Evolutionary conservation across 2,113 vertebrate genomes (phyloP).

Genomic region (Hemiprocne comata): DNA sequence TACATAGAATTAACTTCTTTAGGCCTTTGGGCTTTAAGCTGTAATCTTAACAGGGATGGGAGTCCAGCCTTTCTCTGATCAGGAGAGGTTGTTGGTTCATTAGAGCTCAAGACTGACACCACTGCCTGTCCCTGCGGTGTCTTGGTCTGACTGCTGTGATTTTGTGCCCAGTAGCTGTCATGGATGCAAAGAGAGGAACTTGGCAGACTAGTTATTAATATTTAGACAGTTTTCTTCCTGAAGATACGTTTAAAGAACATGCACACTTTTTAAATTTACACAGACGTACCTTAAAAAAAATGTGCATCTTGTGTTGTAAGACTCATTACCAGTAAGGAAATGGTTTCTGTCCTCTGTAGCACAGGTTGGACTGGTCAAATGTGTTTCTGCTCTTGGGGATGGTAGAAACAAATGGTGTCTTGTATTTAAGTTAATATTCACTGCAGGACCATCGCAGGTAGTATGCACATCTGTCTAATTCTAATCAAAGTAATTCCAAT

Average conservation of each 20-base stretch:
- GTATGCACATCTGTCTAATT: not conserved
- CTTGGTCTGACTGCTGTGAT: not conserved
- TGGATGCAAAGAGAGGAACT: not conserved
- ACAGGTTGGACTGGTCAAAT: not conserved
- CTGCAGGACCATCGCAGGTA: not conserved
- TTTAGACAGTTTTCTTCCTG: not conserved
- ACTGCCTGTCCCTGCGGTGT: accelerated
- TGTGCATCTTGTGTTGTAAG: not conserved
- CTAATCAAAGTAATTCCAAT: not conserved
- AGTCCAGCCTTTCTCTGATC: not conserved
- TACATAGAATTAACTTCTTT: not conserved
- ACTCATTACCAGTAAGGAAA: not conserved
- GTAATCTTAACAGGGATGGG: not conserved
- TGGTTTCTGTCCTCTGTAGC: not conserved
- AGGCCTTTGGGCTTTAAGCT: not conserved
- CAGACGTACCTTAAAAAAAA: not conserved
- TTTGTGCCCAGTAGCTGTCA: not conserved
- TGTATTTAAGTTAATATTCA: not conserved
- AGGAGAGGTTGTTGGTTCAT: not conserved
- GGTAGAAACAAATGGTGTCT: not conserved
- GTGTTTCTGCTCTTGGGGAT: not conserved
- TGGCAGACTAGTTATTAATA: not conserved
- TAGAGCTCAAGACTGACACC: not conserved
- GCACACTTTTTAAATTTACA: not conserved
- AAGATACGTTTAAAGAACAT: not conserved